These are phyloP conservation scores for Micronycteris hirsuta DNA, from an alignment of 2,113 vertebrate genomes.

Conservation along the genomic window DNA sequence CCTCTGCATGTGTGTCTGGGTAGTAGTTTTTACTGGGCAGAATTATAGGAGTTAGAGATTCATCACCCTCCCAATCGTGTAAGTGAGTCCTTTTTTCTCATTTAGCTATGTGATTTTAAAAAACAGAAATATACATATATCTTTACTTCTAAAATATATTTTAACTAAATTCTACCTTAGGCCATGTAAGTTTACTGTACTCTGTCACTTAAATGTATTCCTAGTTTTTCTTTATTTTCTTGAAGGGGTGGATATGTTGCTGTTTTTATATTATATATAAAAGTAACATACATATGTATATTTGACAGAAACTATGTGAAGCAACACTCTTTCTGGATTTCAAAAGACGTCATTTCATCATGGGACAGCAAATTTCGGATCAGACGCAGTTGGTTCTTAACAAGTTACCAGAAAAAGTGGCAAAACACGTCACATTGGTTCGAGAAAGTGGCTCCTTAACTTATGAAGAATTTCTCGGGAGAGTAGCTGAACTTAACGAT, in stretches of 20 bases:
- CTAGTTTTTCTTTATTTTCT: constrained; percentile 31
- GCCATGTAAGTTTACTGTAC: background rate
- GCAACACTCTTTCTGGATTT: constrained; percentile 65
- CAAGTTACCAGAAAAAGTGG: constrained; percentile 96
- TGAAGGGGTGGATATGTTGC: background rate
- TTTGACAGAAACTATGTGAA: constrained; percentile 82
- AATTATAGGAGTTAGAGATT: background rate
- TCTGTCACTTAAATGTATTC: background rate
- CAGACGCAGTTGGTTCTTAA: constrained; percentile 89
- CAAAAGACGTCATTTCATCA: constrained; percentile 79
- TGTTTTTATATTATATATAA: constrained; percentile 37
- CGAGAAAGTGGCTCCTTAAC: constrained; percentile 94
- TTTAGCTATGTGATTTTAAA: constrained; percentile 38
- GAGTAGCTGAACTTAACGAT: constrained; percentile 96
- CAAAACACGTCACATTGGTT: constrained; percentile 90
- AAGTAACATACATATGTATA: constrained; percentile 64
- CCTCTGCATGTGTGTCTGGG: fast-evolving
- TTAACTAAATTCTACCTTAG: constrained; percentile 34
- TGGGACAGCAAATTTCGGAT: constrained; percentile 97
- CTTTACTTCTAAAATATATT: constrained; percentile 24
- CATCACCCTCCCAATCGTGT: background rate
- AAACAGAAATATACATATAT: background rate
- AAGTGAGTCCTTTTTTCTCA: constrained; percentile 4
- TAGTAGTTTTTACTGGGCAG: background rate
- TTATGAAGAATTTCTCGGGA: constrained; percentile 97